phyloP scores from a whole-genome alignment of 1,140 invertebrate genomes.

The Bacillus rossius region DNA sequence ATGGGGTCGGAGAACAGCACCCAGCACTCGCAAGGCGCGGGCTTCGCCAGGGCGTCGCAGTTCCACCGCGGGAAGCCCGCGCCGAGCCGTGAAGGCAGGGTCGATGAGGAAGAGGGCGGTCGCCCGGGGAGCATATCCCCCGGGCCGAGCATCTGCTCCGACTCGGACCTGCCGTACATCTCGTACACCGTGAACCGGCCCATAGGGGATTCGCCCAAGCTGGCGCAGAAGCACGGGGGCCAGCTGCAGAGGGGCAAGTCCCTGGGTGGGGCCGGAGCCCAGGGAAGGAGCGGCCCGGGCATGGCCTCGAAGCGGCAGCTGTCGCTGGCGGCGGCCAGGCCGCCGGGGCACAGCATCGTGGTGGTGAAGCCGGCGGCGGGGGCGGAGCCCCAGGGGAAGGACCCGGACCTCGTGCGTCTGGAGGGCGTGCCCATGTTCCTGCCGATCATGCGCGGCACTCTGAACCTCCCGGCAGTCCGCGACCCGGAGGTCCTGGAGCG shows the following conservation, averaged over 20 bases:
- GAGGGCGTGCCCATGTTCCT: conserved; percentile 86
- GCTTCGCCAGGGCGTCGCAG: not conserved
- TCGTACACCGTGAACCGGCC: conserved; percentile 90
- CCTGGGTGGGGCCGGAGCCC: conserved; percentile 24
- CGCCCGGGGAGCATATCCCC: conserved; percentile 62
- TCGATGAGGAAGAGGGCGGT: not conserved
- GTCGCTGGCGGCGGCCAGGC: not conserved
- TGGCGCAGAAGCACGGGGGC: conserved; percentile 52
- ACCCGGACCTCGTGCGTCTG: conserved; percentile 73
- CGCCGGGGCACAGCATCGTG: conserved; percentile 62
- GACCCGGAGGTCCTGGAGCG: conserved; percentile 87
- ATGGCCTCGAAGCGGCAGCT: conserved; percentile 7
- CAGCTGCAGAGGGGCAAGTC: conserved; percentile 43
- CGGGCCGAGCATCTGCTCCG: conserved; percentile 80
- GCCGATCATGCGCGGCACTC: conserved; percentile 84
- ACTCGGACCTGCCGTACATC: conserved; percentile 89
- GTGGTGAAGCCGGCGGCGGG: conserved; percentile 70
- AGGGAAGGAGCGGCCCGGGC: not conserved
- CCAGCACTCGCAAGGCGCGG: conserved; percentile 3
- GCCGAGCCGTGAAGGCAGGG: not conserved
- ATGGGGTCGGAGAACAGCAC: conserved; percentile 12
- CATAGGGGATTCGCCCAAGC: conserved; percentile 80
- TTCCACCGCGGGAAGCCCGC: conserved; percentile 2
- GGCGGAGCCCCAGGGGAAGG: conserved; percentile 58
- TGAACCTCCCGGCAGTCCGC: conserved; percentile 77